Conservation (phyloP, 2,113 vertebrate species). For the Ptyas mucosa region DNA sequence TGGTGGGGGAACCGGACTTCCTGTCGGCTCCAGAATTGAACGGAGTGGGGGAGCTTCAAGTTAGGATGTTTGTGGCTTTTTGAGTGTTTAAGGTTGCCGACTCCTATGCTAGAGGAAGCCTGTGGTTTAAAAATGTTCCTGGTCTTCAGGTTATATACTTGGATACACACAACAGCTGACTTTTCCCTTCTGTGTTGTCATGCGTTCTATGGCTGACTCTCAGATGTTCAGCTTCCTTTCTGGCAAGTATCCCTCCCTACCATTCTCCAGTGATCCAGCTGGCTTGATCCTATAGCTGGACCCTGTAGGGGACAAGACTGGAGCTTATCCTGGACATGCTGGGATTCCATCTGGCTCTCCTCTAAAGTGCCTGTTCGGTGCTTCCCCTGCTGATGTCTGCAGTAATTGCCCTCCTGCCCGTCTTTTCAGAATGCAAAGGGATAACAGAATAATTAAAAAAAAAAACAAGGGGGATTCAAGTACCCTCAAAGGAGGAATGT, state of each 20-base stretch:
- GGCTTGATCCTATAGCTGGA: not conserved
- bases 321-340: not conserved
- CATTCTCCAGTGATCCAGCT: not conserved
- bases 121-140: not conserved
- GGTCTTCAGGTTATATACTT: not conserved
- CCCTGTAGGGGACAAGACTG: not conserved
- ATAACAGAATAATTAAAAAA: not conserved
- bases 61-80: too few relatives aligned
- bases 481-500: not conserved
- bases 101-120: not conserved
- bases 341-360: not conserved
- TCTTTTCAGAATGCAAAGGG: not conserved
- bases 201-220: not conserved
- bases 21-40: too few relatives aligned
- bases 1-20: too few relatives aligned
- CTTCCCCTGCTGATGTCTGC: not conserved
- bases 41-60: too few relatives aligned
- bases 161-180: not conserved
- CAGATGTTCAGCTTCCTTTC: not conserved
- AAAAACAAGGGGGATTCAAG: not conserved
- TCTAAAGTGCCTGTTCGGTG: not conserved
- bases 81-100: too few relatives aligned
- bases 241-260: not conserved
- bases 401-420: not conserved
- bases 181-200: not conserved